Base-by-base conservation (phyloP, 2,797 vertebrate species). In the Gorsachius magnificus region DNA sequence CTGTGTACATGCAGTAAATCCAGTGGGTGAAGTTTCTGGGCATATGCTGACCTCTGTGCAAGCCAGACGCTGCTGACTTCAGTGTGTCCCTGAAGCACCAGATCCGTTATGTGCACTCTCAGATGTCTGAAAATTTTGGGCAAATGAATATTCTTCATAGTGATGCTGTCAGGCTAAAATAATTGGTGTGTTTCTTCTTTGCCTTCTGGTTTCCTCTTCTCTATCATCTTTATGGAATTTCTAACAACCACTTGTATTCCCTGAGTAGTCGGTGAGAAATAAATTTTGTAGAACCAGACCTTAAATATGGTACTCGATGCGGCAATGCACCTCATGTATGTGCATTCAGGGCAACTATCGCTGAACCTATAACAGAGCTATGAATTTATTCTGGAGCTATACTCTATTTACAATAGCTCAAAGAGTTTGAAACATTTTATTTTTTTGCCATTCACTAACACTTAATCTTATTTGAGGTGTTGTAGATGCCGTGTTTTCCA, bases 401-500 rank as follows among this genome's bases (percentile, higher is more conserved):
- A 54, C 7, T 35, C 6, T 83, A 24, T 69, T 78, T 78, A 58
- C 22, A 54, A 31, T 58, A 82, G 35, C 33, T 79, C 6, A 1
- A 76, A 76, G 63, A 79, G 16, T 66, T 65, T 68, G 51, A 70
- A 93, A 26, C 7, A 1, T 63, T 75, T 71, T 57, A 11, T 4
- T 63, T 80, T 80, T 91, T 88, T 93, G 22, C 28, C 14, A 20
- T 86, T 94, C 61, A 46, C 24, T 71, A 48, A 14, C 50, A 43
- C 36, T 76, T 76, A 16, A 56, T 74, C 38, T 66, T 70, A 28
- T 5, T 5, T 60, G 71, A 82, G 29, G 10, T 84, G 10, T 31
- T 77, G 21, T 76, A 58, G 63, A 45, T 82, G 77, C 71, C 66
- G 38, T 64, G 22, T 70, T 95, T 95, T 87, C 87, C 63, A 61